A percentile compares a stretch with the other conserved stretches of the same genome.
Conservation (phyloP, 2,113 vertebrate genomes). For the Mesembrinibis cayennensis region DNA sequence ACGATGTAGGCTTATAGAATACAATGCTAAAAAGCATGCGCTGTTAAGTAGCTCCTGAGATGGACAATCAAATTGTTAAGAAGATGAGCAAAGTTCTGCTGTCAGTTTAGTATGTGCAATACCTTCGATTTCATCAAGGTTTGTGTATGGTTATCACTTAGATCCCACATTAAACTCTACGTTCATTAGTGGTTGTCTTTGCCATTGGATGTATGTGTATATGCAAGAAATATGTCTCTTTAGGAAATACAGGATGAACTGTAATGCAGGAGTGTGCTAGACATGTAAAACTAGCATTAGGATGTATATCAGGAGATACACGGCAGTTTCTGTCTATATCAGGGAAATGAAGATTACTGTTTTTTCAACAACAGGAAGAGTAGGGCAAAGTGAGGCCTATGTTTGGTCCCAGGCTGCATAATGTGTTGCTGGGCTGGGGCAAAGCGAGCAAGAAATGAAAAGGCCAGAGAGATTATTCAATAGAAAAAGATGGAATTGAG, state of each 20-base stretch:
- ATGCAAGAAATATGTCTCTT: not conserved
- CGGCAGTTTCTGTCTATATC: not conserved
- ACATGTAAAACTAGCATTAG: not conserved
- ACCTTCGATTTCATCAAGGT: not conserved
- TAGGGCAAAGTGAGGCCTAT: not conserved
- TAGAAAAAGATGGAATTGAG: not conserved
- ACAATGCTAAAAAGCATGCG: not conserved
- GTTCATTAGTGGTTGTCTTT: not conserved
- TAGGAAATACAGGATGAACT: not conserved
- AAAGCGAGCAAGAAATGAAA: not conserved
- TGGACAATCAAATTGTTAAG: not conserved
- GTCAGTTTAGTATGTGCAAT: not conserved
- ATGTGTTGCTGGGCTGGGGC: not conserved
- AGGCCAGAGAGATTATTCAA: not conserved
- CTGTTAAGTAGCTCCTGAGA: not conserved
- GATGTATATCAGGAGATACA: not conserved
- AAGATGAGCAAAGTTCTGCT: not conserved
- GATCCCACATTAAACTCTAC: not conserved
- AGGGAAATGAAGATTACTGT: not conserved
- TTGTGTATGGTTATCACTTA: not conserved
- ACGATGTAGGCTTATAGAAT: not conserved
- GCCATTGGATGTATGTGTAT: not conserved
- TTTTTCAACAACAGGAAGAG: not conserved
- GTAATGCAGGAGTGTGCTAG: not conserved
- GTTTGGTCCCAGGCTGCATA: not conserved